Conservation (phyloP, 1,140 invertebrate species). For the Pissodes strobi region DNA sequence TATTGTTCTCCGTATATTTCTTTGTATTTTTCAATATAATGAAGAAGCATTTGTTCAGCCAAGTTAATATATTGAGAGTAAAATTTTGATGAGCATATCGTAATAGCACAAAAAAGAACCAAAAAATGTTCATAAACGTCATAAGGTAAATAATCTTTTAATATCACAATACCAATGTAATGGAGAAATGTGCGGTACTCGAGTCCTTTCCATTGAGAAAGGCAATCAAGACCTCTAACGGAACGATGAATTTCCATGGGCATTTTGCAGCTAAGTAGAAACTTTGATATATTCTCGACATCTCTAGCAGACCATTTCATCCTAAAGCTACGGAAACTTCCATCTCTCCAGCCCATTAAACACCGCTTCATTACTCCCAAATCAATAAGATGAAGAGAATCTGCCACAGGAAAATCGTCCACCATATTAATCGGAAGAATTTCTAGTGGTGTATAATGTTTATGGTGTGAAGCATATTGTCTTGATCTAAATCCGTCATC, state of each 20-base stretch:
- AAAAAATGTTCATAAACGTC: constrained; percentile 39
- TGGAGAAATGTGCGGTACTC: constrained; percentile 40
- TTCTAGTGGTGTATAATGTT: constrained; percentile 34
- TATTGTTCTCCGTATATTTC: constrained; percentile 40
- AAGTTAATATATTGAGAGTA: constrained; percentile 29
- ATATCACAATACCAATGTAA: constrained; percentile 41
- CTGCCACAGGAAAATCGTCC: constrained; percentile 39
- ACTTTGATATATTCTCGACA: constrained; percentile 7
- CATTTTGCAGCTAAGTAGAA: constrained; percentile 24
- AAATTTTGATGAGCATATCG: constrained; percentile 33
- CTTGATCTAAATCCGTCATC: constrained; percentile 8
- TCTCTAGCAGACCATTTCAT: constrained; percentile 12
- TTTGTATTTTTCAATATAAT: constrained; percentile 23
- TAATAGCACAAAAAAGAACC: constrained; percentile 38
- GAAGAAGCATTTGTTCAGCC: constrained; percentile 26
- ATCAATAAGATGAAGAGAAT: constrained; percentile 44
- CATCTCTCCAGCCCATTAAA: constrained; percentile 40
- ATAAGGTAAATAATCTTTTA: constrained; percentile 33
- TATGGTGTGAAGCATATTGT: constrained; percentile 36
- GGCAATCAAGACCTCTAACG: constrained; percentile 35
- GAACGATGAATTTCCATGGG: constrained; percentile 41
- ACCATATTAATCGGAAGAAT: constrained; percentile 43
- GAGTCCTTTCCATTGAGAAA: constrained; percentile 38
- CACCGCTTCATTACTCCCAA: constrained; percentile 43
- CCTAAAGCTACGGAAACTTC: constrained; percentile 16